Base-by-base conservation (phyloP, 1,140 invertebrate genomes). In the Anagrus nilaparvatae region DNA sequence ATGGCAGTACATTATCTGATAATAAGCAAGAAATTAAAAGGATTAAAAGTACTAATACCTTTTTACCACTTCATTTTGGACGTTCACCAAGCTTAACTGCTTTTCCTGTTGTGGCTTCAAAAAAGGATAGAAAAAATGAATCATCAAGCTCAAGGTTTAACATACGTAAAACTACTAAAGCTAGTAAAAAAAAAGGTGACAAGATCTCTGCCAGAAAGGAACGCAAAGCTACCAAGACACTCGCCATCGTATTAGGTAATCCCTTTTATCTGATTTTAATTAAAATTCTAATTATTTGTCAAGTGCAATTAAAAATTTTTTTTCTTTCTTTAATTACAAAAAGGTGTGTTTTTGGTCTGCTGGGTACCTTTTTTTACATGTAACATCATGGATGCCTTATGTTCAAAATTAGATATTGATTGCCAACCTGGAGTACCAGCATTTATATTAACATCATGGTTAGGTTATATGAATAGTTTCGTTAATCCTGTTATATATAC, bases 401-500 rank as follows among this genome's bases (percentile, higher is more conserved):
- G 84, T 72, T 83, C 87, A 45, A 91, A 94, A 64, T 71, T 93
- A 48, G 74, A 76, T 16, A 72, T 74, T 44, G 73, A 81, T 45
- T 95, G 87, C 64, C 78, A 83, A 44, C 89, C 91, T 0, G 88
- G 90, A 8, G 78, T 93, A 25, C 83, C 83, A 1, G 84, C 82
- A 9, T 97, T 97, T 68, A 87, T 97, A 54, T 73, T 95, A 29
- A 95, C 91, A 47, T 96, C 94, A 2, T 99, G 96, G 96, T 74
- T 99, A 24, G 96, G 96, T 32, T 99, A 97, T 70, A 93, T 98
- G 73, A 99, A 99, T 72, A 95, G 82, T 58, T 96, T 92, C 59
- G 84, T 97, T 43, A 98, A 97, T 72, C 94, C 94, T 3, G 84
- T 98, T 46, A 99, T 99, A 63, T 98, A 99, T 66, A 98, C 96